phyloP scores from a whole-genome alignment of 2,888 invertebrate genomes.

The Sipha maydis region DNA sequence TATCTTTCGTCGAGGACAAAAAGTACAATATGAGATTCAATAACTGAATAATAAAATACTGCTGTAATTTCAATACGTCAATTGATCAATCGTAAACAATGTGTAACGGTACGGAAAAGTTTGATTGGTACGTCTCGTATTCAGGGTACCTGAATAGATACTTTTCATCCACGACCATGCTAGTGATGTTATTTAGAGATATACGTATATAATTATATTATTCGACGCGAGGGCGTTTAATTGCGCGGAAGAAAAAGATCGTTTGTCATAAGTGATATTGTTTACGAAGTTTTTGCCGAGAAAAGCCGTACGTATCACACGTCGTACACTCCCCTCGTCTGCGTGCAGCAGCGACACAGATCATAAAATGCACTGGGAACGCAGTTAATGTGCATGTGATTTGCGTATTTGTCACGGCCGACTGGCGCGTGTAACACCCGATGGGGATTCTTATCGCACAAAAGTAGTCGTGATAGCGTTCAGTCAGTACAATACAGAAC shows the following conservation, averaged over 20 bases:
- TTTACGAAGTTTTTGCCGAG: background rate
- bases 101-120: background rate
- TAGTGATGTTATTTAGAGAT: background rate
- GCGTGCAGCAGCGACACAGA: background rate
- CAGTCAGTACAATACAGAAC: background rate
- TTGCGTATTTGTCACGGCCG: constrained; percentile 45
- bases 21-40: too few relatives aligned
- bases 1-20: too few relatives aligned
- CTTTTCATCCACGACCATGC: background rate
- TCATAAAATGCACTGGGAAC: constrained; percentile 3
- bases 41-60: too few relatives aligned
- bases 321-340: background rate
- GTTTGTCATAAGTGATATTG: constrained; percentile 5
- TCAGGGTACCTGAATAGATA: background rate
- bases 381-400: constrained; percentile 46
- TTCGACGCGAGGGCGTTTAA: background rate
- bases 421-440: constrained; percentile 1
- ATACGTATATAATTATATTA: background rate
- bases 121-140: background rate
- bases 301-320: background rate
- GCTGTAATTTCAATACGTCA: background rate
- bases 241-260: constrained; percentile 22
- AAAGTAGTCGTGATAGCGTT: background rate
- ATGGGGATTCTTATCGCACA: background rate
- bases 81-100: background rate